A percentile compares a stretch with the other conserved stretches of the same genome.
phyloP scores from a whole-genome alignment of 2,888 invertebrate genomes.

The Drosophila paracracens region DNA sequence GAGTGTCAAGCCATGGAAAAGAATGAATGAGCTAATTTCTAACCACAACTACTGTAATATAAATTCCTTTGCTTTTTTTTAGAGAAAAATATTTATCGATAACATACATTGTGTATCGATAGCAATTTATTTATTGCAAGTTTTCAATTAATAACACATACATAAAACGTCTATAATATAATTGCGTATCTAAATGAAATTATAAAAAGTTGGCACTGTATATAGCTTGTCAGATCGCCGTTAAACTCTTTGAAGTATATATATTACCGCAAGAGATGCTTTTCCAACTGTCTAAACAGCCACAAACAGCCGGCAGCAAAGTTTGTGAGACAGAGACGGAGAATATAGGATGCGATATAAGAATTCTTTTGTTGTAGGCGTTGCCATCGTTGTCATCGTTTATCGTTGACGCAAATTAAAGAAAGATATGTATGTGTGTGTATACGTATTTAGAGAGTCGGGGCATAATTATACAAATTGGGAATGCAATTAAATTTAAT shows the following conservation, averaged over 20 bases:
- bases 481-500: constrained; percentile 82
- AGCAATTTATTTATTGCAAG: not conserved
- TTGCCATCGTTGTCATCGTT: constrained; percentile 46
- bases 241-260: not conserved
- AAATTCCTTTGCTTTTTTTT: not conserved
- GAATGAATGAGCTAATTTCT: not conserved
- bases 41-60: not conserved
- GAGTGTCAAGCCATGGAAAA: not conserved
- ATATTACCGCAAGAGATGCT: not conserved
- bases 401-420: constrained; percentile 72
- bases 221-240: not conserved
- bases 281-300: constrained; percentile 2
- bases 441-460: constrained; percentile 65
- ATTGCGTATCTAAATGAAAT: not conserved
- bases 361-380: constrained; percentile 8
- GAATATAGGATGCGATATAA: not conserved
- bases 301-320: constrained; percentile 9
- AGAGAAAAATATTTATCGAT: not conserved
- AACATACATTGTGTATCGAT: not conserved
- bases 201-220: not conserved
- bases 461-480: constrained; percentile 81
- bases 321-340: not conserved
- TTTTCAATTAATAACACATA: not conserved
- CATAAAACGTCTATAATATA: not conserved
- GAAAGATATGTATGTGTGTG: constrained; percentile 31